Evolutionary conservation across 37 sponge, comb jelly and placozoan genomes (phyloP).

Genomic region (Tethya wilhelma): DNA sequence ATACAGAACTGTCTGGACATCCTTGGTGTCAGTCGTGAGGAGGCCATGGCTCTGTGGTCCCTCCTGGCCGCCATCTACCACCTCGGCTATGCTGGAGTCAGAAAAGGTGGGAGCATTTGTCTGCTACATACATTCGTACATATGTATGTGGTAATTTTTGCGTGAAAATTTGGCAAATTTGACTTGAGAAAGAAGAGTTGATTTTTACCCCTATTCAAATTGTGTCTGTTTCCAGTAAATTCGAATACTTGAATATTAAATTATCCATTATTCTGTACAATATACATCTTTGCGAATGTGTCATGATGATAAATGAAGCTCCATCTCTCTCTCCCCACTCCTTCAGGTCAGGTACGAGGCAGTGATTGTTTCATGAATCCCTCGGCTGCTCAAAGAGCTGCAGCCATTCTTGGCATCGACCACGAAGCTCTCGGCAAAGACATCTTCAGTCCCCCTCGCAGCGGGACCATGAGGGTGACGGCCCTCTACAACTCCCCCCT

Average conservation of each 20-base stretch:
- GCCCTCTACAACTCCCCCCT: conserved; percentile 16
- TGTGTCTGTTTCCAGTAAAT: too few species aligned
- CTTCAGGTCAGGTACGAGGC: conserved; percentile 55
- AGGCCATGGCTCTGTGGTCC: conserved; percentile 93
- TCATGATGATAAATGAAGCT: not conserved
- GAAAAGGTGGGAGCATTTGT: conserved; percentile 49
- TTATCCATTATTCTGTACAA: not conserved
- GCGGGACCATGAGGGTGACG: conserved; percentile 44
- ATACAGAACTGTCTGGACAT: conserved; percentile 82
- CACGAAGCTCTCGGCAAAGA: conserved; percentile 87
- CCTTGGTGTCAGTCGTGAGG: conserved; percentile 76
- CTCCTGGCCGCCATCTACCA: conserved; percentile 98
- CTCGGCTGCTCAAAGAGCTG: conserved; percentile 96
- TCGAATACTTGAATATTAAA: too few species aligned
- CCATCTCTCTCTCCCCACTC: not conserved
- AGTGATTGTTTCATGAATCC: conserved; percentile 91
- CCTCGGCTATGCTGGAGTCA: conserved; percentile 92
- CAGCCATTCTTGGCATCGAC: conserved; percentile 85
- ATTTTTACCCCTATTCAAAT: too few species aligned
- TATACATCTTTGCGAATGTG: not conserved
- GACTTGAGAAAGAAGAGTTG: too few species aligned
- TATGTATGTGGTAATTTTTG: too few species aligned
- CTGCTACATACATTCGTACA: not conserved
- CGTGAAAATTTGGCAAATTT: too few species aligned
- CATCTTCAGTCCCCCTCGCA: conserved; percentile 87